Percentiles rank a stretch among this genome's conserved stretches.
These are phyloP conservation scores for Boloria euphrosyne DNA, from an alignment of 2,888 invertebrate genomes.

Conservation along the genomic window DNA sequence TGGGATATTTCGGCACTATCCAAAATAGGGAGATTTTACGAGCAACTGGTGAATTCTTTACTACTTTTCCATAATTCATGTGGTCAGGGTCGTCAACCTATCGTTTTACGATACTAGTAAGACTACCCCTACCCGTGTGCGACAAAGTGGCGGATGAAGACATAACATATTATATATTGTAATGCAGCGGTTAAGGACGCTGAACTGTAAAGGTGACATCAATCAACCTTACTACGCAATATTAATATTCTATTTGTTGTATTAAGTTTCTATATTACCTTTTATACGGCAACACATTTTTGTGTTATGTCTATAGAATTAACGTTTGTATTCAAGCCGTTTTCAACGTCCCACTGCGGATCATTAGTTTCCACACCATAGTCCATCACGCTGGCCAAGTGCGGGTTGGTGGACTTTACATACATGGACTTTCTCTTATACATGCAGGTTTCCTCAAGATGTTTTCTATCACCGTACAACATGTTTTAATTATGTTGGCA, in stretches of 20 bases:
- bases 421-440: too few species aligned
- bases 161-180: slow-evolving; percentile 12
- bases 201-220: slow-evolving; percentile 24
- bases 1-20: slow-evolving; percentile 28
- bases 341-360: too few species aligned
- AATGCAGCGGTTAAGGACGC: slow-evolving; percentile 13
- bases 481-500: too few species aligned
- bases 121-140: slow-evolving; percentile 17
- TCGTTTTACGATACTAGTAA: slow-evolving; percentile 41
- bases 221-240: slow-evolving; percentile 14
- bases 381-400: too few species aligned
- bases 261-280: neutral
- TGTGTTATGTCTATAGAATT: neutral
- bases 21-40: slow-evolving; percentile 36
- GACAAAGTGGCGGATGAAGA: slow-evolving; percentile 26
- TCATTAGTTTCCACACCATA: too few species aligned
- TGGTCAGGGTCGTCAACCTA: slow-evolving; percentile 32
- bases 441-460: too few species aligned
- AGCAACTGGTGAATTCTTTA: slow-evolving; percentile 38
- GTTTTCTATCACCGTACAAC: too few species aligned
- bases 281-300: neutral
- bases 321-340: too few species aligned
- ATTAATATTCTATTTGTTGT: slow-evolving; percentile 12
- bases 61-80: slow-evolving; percentile 43
- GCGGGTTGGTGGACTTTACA: too few species aligned